Evolutionary conservation across 2,797 vertebrate species (phyloP).

Genomic region (Hyperoplus lanceolatus): DNA sequence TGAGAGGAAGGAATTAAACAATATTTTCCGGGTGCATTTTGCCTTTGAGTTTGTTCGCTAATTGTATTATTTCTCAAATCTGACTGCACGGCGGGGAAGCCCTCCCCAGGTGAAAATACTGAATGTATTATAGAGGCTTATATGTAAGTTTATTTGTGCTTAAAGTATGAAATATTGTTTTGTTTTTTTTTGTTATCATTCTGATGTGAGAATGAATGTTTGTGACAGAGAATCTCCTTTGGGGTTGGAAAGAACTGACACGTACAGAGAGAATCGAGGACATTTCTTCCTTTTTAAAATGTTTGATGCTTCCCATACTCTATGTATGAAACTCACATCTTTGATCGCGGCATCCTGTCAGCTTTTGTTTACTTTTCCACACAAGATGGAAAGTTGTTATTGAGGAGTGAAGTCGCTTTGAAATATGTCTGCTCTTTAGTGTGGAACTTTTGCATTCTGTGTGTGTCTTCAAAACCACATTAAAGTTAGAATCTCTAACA

Average conservation of each 20-base stretch:
- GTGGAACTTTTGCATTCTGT: slow-evolving; percentile 1
- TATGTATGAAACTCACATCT: slow-evolving; percentile 17
- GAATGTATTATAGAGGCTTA: slow-evolving; percentile 35
- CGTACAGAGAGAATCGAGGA: slow-evolving; percentile 13
- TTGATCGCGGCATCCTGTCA: slow-evolving; percentile 28
- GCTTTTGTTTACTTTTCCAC: slow-evolving; percentile 41
- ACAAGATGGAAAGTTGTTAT: slow-evolving; percentile 17
- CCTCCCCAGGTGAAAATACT: slow-evolving; percentile 39
- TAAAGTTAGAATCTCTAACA: slow-evolving; percentile 30
- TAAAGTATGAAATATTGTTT: slow-evolving; percentile 22
- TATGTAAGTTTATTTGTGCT: slow-evolving; percentile 30
- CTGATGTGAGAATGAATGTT: slow-evolving; percentile 42
- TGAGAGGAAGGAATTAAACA: slow-evolving; percentile 61
- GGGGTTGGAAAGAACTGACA: slow-evolving; percentile 14
- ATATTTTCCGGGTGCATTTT: slow-evolving; percentile 51
- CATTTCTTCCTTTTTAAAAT: slow-evolving; percentile 44
- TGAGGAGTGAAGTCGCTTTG: background rate
- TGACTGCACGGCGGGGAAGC: slow-evolving; percentile 26
- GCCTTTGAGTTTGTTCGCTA: slow-evolving; percentile 65
- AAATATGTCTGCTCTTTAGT: slow-evolving; percentile 7
- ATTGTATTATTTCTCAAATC: slow-evolving; percentile 59
- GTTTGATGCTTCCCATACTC: slow-evolving; percentile 22
- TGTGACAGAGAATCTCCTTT: slow-evolving; percentile 47
- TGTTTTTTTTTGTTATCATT: slow-evolving; percentile 30
- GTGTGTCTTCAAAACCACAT: slow-evolving; percentile 13